These are phyloP conservation scores for Poeciliopsis turneri DNA, from an alignment of 2,797 vertebrate species.

Conservation along the genomic window DNA sequence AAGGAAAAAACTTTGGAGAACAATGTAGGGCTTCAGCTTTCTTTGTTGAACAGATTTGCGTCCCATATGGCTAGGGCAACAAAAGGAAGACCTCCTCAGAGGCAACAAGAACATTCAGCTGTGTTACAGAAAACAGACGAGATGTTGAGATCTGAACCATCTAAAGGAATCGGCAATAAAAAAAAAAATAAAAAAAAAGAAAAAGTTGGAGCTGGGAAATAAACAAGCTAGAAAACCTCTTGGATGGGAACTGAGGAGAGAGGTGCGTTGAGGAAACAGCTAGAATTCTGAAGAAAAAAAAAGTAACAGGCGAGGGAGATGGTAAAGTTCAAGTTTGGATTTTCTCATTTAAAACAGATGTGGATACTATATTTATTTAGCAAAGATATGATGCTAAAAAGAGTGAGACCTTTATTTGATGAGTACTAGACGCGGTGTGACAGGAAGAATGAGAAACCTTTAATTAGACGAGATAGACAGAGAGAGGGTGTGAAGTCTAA, in stretches of 20 bases:
- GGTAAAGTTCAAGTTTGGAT: constrained; percentile 72
- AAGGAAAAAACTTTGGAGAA: constrained; percentile 35
- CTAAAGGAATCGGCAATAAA: constrained; percentile 63
- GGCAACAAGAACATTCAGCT: constrained; percentile 52
- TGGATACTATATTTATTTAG: constrained; percentile 66
- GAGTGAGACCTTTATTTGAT: constrained; percentile 71
- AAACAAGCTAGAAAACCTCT: constrained; percentile 62
- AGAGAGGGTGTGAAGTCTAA: constrained; percentile 74
- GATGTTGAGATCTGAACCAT: constrained; percentile 67
- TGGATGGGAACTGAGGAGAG: constrained; percentile 58
- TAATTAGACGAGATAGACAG: constrained; percentile 78
- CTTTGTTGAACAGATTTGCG: constrained; percentile 64
- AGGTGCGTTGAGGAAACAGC: constrained; percentile 50
- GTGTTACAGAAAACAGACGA: constrained; percentile 59
- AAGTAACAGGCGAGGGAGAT: constrained; percentile 43
- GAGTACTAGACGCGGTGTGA: constrained; percentile 55
- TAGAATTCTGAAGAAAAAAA: constrained; percentile 41
- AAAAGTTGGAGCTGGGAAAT: constrained; percentile 48
- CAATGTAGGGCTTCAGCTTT: constrained; percentile 54
- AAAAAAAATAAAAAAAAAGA: constrained; percentile 9
- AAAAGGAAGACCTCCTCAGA: constrained; percentile 66
- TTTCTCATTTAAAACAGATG: constrained; percentile 70
- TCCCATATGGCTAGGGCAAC: constrained; percentile 70
- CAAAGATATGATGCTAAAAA: constrained; percentile 39
- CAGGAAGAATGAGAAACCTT: constrained; percentile 71